Evolutionary conservation across 2,113 vertebrate species (phyloP), one percentile per base, ranked within the genome.

Genomic region (Alligator mississippiensis): DNA sequence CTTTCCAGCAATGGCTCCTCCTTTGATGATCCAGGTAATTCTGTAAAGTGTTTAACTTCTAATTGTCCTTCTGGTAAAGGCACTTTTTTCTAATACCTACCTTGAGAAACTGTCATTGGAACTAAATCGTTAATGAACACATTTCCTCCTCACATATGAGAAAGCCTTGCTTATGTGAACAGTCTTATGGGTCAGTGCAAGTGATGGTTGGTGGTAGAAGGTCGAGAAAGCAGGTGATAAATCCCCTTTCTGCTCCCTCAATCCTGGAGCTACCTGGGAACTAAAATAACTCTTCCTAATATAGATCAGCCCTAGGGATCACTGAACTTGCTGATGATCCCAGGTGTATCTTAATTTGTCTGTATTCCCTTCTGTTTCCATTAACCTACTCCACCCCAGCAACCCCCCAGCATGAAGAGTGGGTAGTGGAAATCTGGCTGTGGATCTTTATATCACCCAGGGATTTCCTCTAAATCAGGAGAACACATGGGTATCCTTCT

Each of bases 11-110:
- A 34, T 81, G 61, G 25, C 17, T 84, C 19, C 10, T 87, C 85
- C 89, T 68, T 81, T 83, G 63, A 66, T 83, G 86, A 85, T 28
- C 88, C 80, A 91, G 38, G n/a, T 74, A 81, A 47, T 34, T 82
- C 79, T 82, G 3, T 4, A 76, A 79, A 78, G 27, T 54, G 77
- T 76, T 77, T 74, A 83, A 91, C 91, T 92, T 87, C 76, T 90
- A 87, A 82, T 3, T 63, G 9, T 57, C 25, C 5, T 83, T 38
- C 19, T 38, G n/a, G 4, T 78, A 89, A 95, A 89, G 57, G 72
- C 47, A 66, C 77, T 89, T 89, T n/a, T 94, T 27, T 13, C 47
- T 14, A 21, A 22, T 47, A 47, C 17, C 11, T 72, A 72, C 19
- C 11, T 47, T 38, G 14, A 22, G 47, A 13, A 12, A 38, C 24